Evolutionary conservation across 2,888 invertebrate species (phyloP), one percentile per base, ranked within the genome.

Genomic region (Spisula subtruncata): DNA sequence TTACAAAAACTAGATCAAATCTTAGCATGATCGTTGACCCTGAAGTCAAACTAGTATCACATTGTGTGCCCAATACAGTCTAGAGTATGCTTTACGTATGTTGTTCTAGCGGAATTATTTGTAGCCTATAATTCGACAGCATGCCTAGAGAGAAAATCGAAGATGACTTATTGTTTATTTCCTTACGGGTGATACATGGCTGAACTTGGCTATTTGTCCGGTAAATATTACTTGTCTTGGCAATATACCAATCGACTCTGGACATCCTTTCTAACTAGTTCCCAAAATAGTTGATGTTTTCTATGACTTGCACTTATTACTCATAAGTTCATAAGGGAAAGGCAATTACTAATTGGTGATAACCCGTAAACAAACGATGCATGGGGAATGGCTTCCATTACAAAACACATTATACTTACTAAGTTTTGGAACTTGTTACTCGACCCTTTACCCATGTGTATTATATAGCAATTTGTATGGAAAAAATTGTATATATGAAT

Each of bases 211-310:
- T 14, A 75, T 32, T 32, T 35, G 32, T 75, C 75, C 75, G 12
- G 32, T 75, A 75, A 75, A 75, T 75, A 75, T 10, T 35, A 75
- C 32, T 25, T 32, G 75, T 14, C 5, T 75, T 75, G 75, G 75
- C 75, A 32, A 12, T 35, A 12, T 75, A 75, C 75, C 75, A 75
- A 35, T 75, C 18, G 35, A 75, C 75, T 32, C 18, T 75, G 75
- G 60, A 66, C n/a, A 6, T 5, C 25, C 25, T 66, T 25, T 6
- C 25, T 66, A n/a, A 66, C 60, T 5, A n/a, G n/a, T 8, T 25
- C 25, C 60, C 60, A n/a, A 66, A 66, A 66, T 25, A 25, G 10
- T 25, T n/a, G 10, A 66, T 66, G 25, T 25, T 25, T 66, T 25
- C n/a, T 66, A 75, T 18, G 32, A 75, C 32, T 75, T 75, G 35